Evolutionary conservation across 2,888 invertebrate species (phyloP), one percentile per base, ranked within the genome.

Genomic region (Cantharis nigra): DNA sequence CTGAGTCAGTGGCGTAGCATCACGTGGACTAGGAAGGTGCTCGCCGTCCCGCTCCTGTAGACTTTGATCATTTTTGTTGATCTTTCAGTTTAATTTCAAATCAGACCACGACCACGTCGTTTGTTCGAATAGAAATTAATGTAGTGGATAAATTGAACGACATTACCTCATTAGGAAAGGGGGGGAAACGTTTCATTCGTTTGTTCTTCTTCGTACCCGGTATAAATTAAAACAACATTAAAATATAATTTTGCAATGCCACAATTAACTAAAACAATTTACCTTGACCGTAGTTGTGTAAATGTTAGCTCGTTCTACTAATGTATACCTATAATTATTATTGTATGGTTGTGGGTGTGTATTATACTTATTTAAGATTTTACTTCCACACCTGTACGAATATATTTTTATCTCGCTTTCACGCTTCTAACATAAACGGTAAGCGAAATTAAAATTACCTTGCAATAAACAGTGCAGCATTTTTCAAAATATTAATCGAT

Each of bases 231-330:
- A 33, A n/a, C 0, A 13, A 4, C 4, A 2, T 49, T 49, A 49
- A 49, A 49, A n/a, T n/a, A n/a, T 49, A 49, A 49, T 49, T 49
- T 49, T 49, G 49, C 49, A 49, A 49, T 7, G n/a, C 49, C 49
- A 49, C 49, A 49, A 49, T 49, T 49, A 49, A 49, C 49, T 49
- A n/a, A 49, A 49, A 67, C 65, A 26, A 33, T 67, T 30, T 70
- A 65, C 75, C 75, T 75, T 75, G 75, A 75, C 75, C 75, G 64
- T 75, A 75, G 63, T 63, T 33, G 23, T 70, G 14, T 28, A 65
- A 69, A 74, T 28, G 70, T 18, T 18, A 49, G 16, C 62, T 70
- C 63, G 74, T 23, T 75, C 71, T 71, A 71, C 70, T 64, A 74
- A 74, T 74, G 28, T 49, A 49, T 49, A 49, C 49, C 49, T 49